Percentiles rank a stretch among this genome's conserved stretches.
Evolutionary conservation across 2,113 vertebrate genomes (phyloP).

Genomic region (Nibea coibor): DNA sequence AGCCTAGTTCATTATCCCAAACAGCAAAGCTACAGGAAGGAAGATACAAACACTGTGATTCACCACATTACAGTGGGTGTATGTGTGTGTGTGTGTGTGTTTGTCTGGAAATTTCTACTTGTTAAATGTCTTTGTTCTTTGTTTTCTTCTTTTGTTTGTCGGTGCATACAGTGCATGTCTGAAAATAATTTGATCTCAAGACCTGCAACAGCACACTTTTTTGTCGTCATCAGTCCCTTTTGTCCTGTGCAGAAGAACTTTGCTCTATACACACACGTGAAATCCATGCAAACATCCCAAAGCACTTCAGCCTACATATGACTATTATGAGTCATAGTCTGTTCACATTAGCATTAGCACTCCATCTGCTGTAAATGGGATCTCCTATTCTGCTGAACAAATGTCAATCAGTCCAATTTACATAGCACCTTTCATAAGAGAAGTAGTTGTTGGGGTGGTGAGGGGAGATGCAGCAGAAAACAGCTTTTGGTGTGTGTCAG

Average conservation of each 20-base stretch:
- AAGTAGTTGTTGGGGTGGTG: not conserved
- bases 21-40: conserved; percentile 32
- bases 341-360: not conserved
- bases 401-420: not conserved
- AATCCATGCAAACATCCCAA: too few species aligned
- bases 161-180: not conserved
- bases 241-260: not conserved
- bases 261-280: not conserved
- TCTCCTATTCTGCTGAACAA: not conserved
- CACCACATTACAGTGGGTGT: not conserved
- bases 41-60: conserved; percentile 33
- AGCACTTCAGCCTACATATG: too few species aligned
- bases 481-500: not conserved
- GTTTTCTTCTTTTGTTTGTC: not conserved
- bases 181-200: not conserved
- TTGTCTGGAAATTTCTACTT: not conserved
- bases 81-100: not conserved
- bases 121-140: not conserved
- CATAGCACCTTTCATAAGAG: not conserved
- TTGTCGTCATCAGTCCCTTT: not conserved
- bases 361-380: not conserved
- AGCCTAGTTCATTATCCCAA: conserved; percentile 49
- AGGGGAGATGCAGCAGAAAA: not conserved
- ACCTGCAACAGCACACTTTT: not conserved
- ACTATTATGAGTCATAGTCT: not conserved